A percentile compares a stretch with the other conserved stretches of the same genome.
phyloP scores from a whole-genome alignment of 2,113 vertebrate species.

The Shinisaurus crocodilurus region DNA sequence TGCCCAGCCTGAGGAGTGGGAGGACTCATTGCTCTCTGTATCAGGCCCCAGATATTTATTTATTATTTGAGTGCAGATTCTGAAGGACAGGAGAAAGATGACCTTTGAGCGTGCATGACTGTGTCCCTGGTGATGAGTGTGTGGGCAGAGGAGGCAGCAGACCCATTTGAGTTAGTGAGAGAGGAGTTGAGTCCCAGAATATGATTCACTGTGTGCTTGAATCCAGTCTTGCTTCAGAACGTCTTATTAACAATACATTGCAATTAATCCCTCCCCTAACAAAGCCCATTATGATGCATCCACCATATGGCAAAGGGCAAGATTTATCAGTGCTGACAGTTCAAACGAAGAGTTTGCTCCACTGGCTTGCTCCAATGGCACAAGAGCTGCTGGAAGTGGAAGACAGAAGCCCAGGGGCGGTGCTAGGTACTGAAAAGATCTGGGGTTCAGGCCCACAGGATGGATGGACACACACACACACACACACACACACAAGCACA shows the following conservation, averaged over 20 bases:
- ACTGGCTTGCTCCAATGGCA: no score
- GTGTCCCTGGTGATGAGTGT: not conserved
- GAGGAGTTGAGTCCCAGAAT: not conserved
- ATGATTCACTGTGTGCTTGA: not conserved
- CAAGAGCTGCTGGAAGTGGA: not conserved
- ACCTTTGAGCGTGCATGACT: no score
- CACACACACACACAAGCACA: no score
- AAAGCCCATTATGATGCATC: slow-evolving; percentile 9
- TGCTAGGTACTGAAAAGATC: no score
- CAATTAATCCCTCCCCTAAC: slow-evolving; percentile 5
- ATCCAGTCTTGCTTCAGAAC: slow-evolving; percentile 3
- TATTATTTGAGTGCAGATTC: no score
- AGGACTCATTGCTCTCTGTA: not conserved
- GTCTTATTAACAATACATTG: slow-evolving; percentile 29
- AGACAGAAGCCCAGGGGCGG: no score
- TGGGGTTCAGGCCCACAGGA: no score
- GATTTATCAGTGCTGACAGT: not conserved
- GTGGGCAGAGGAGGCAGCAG: not conserved
- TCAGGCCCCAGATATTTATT: not conserved
- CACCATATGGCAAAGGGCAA: slow-evolving; percentile 9
- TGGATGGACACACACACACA: no score
- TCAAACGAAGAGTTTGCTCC: not conserved
- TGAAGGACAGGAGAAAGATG: not conserved
- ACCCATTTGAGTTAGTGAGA: not conserved
- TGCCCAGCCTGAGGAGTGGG: not conserved